Evolutionary conservation across 2,113 vertebrate species (phyloP).

Genomic region (Pseudorhombus dupliciocellatus): DNA sequence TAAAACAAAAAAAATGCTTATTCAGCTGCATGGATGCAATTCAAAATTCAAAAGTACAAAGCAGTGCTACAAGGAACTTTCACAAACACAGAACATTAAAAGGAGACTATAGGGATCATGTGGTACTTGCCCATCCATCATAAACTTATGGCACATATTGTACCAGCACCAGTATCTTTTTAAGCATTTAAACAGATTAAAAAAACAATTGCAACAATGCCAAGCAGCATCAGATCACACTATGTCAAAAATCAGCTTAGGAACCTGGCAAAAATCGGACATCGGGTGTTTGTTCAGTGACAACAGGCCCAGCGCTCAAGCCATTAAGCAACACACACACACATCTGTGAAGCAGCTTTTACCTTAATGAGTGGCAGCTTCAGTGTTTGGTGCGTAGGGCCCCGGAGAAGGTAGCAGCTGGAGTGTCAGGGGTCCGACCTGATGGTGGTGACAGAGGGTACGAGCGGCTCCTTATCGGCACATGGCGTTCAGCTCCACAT

Average conservation of each 20-base stretch:
- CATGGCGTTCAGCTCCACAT: conserved; percentile 17
- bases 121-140: not conserved
- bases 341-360: conserved; percentile 55
- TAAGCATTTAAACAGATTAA: conserved; percentile 26
- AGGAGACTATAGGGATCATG: not conserved
- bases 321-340: conserved; percentile 28
- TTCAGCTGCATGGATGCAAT: conserved; percentile 15
- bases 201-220: conserved; percentile 35
- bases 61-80: conserved; percentile 12
- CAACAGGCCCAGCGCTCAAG: conserved; percentile 14
- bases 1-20: conserved; percentile 14
- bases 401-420: conserved; percentile 19
- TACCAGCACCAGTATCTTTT: not conserved
- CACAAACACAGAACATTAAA: not conserved
- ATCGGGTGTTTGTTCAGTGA: conserved; percentile 4
- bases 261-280: conserved; percentile 33
- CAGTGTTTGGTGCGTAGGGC: conserved; percentile 2
- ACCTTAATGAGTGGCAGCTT: conserved; percentile 42
- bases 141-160: not conserved
- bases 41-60: conserved; percentile 18
- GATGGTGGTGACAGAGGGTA: conserved; percentile 38
- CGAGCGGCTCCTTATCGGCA: conserved; percentile 38
- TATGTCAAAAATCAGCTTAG: conserved; percentile 39
- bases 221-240: conserved; percentile 27
- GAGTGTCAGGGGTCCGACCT: conserved; percentile 7